These are phyloP conservation scores for Malacoctenus gilli DNA, from an alignment of 2,797 vertebrate species.

Conservation along the genomic window DNA sequence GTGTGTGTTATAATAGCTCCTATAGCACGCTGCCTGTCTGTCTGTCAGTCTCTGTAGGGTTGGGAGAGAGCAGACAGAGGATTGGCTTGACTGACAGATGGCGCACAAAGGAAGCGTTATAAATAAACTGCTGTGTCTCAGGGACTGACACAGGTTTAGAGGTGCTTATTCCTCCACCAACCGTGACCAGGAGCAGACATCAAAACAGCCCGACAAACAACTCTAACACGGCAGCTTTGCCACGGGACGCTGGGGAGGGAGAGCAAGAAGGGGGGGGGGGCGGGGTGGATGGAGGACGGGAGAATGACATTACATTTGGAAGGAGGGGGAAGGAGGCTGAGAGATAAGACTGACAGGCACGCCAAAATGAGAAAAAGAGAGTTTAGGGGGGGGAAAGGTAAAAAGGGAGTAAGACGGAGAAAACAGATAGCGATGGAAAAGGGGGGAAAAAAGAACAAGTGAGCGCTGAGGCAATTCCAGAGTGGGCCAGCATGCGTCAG, in stretches of 20 bases:
- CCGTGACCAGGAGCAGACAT: constrained; percentile 75
- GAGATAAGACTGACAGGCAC: constrained; percentile 62
- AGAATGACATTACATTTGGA: constrained; percentile 49
- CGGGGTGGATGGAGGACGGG: constrained; percentile 48
- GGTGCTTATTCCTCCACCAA: constrained; percentile 74
- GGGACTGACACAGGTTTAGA: constrained; percentile 78
- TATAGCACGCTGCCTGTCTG: constrained; percentile 65
- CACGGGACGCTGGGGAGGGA: constrained; percentile 50
- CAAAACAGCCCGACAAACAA: constrained; percentile 69
- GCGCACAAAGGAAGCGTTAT: constrained; percentile 74
- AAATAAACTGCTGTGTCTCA: constrained; percentile 75
- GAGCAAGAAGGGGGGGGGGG: constrained; percentile 44
- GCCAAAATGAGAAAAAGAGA: constrained; percentile 51
- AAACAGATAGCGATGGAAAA: constrained; percentile 49
- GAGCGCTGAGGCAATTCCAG: constrained; percentile 66
- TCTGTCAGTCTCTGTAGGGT: constrained; percentile 69
- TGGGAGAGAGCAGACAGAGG: constrained; percentile 61
- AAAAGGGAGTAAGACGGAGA: constrained; percentile 37
- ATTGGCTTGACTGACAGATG: constrained; percentile 78
- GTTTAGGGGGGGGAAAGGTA: constrained; percentile 46
- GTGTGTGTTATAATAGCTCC: constrained; percentile 76
- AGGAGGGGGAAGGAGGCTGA: constrained; percentile 31
- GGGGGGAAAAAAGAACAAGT: constrained; percentile 44
- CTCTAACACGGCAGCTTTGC: constrained; percentile 67
- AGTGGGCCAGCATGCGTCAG: constrained; percentile 75